A percentile compares a stretch with the other conserved stretches of the same genome.
Evolutionary conservation across 2,888 invertebrate genomes (phyloP).

Genomic region (Spicauda simplicius): DNA sequence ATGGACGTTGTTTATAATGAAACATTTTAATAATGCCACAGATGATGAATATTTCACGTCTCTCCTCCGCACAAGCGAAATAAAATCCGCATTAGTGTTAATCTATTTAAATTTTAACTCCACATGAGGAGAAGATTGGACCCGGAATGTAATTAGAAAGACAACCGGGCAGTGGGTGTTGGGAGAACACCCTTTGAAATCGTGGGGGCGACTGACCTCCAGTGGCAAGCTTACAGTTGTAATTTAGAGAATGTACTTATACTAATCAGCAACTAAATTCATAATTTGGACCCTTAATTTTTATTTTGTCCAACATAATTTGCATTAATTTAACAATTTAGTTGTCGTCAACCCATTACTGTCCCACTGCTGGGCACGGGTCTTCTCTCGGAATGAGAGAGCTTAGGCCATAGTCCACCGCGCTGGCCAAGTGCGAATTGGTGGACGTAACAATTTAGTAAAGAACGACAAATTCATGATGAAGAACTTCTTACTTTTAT

Average conservation of each 20-base stretch:
- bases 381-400: no score
- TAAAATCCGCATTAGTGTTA: background rate
- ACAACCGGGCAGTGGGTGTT: slow-evolving; percentile 34
- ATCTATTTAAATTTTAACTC: slow-evolving; percentile 6
- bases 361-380: no score
- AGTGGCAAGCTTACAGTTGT: slow-evolving; percentile 3
- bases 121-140: slow-evolving; percentile 18
- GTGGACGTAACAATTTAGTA: no score
- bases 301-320: background rate
- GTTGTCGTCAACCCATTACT: no score
- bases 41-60: background rate
- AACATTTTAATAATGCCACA: background rate
- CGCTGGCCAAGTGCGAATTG: no score
- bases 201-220: background rate
- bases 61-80: background rate
- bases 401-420: no score
- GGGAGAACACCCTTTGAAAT: background rate
- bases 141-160: slow-evolving; percentile 51
- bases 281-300: slow-evolving; percentile 10
- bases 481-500: no score
- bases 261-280: slow-evolving; percentile 22
- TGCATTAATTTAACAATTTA: background rate
- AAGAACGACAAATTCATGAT: no score
- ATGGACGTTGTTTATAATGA: no score
- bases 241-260: slow-evolving; percentile 3